These are phyloP conservation scores for Deladenus siricidicola DNA, from an alignment of 2,888 invertebrate genomes.

Conservation along the genomic window DNA sequence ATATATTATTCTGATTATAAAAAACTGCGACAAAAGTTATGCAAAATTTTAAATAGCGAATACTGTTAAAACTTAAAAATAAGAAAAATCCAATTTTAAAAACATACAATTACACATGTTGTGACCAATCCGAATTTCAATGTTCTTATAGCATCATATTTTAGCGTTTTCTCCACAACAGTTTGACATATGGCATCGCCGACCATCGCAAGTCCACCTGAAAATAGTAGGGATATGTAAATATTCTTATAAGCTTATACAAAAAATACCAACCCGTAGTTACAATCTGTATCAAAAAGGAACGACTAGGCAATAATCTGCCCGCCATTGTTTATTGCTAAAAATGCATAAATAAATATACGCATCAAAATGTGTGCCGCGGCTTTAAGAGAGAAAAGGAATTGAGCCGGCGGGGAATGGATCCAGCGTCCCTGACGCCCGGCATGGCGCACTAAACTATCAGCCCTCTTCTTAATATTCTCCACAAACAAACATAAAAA, in stretches of 20 bases:
- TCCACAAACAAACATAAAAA: no score
- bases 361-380: neutral
- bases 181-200: conserved; percentile 42
- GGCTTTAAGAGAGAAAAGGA: neutral
- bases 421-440: no score
- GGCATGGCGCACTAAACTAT: no score
- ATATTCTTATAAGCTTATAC: neutral
- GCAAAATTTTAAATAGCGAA: no score
- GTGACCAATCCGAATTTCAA: conserved; percentile 15
- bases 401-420: no score
- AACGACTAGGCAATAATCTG: neutral
- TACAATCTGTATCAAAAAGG: neutral
- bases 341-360: neutral
- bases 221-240: neutral
- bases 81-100: neutral
- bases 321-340: neutral
- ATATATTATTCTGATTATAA: no score
- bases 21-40: no score
- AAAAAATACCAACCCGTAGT: neutral
- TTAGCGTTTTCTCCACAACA: conserved; percentile 24
- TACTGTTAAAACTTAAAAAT: neutral
- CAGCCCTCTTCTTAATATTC: no score
- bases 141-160: conserved; percentile 7
- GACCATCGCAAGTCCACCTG: conserved; percentile 26
- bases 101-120: conserved; percentile 10